Percentiles rank a stretch among this genome's conserved stretches.
phyloP scores from a whole-genome alignment of 2,797 vertebrate genomes.

The Hippocampus kuda region DNA sequence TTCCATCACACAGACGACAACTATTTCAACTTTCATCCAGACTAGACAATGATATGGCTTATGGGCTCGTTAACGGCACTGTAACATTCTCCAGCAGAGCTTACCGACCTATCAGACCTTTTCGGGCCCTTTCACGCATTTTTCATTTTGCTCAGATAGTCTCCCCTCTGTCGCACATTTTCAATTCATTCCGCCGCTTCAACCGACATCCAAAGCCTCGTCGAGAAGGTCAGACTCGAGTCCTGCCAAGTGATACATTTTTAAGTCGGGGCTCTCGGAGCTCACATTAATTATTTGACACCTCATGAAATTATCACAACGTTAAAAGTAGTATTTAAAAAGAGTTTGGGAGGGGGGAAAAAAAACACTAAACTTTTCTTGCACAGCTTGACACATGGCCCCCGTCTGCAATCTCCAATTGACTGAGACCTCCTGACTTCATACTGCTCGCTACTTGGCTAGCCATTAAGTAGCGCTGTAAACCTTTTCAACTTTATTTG shows the following conservation, averaged over 20 bases:
- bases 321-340: background rate
- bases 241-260: constrained; percentile 46
- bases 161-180: constrained; percentile 26
- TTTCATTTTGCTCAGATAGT: constrained; percentile 5
- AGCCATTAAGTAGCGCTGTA: background rate
- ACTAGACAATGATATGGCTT: background rate
- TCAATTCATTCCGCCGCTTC: constrained; percentile 34
- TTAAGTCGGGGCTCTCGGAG: constrained; percentile 30
- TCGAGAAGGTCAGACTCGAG: constrained; percentile 50
- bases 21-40: background rate
- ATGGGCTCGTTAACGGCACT: background rate
- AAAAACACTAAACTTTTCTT: background rate
- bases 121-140: background rate
- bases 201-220: constrained; percentile 23
- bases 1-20: background rate
- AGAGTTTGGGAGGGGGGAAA: background rate
- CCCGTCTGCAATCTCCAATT: background rate
- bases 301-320: constrained; percentile 4
- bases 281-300: constrained; percentile 9
- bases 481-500: background rate
- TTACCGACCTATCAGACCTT: background rate
- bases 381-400: background rate
- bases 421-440: background rate
- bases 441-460: background rate
- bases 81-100: background rate